Base-by-base conservation (phyloP, 2,797 vertebrate species). In the Takifugu ocellatus region DNA sequence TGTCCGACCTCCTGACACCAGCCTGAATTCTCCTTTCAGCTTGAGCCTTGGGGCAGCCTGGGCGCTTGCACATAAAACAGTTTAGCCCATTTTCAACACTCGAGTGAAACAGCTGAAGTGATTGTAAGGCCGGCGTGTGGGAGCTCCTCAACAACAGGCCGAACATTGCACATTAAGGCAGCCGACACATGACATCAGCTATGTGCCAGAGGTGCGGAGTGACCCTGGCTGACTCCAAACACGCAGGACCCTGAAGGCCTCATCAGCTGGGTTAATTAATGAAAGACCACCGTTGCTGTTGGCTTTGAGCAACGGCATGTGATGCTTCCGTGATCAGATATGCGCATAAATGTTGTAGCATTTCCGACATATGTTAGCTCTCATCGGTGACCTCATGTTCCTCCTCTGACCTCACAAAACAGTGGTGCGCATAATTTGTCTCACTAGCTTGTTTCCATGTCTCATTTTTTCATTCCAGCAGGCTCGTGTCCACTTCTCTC, bases 81-180 rank as follows among this genome's bases (percentile, higher is more conserved):
- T 75, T 58, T 49, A 55, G 48, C 24, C 69, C 39, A 54, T 75
- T 79, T 78, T 71, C 51, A 39, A 56, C 58, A 14, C 53, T 48
- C 17, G 73, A 62, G 68, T 39, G 45, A 69, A 82, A 87, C 78
- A 82, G 75, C 70, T 63, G 60, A 65, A 72, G 65, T 53, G 33
- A 68, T 79, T 85, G 77, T 82, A 49, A 45, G 67, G 55, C 24
- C 8, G 25, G 31, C 1, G 14, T 59, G 39, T 51, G 43, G 63
- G 69, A 65, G 49, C 25, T 56, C 17, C 54, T 57, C 53, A 68
- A 36, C 1, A 1, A 59, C 46, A 48, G 49, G 62, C 51, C 50
- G 61, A 78, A 66, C 54, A 66, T 62, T 25, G 52, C 50, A 60
- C 61, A 73, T 79, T 55, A 73, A 60, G 61, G 66, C 68, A 59